These are phyloP conservation scores for Macrotus californicus DNA, from an alignment of 2,113 vertebrate species.

Conservation along the genomic window DNA sequence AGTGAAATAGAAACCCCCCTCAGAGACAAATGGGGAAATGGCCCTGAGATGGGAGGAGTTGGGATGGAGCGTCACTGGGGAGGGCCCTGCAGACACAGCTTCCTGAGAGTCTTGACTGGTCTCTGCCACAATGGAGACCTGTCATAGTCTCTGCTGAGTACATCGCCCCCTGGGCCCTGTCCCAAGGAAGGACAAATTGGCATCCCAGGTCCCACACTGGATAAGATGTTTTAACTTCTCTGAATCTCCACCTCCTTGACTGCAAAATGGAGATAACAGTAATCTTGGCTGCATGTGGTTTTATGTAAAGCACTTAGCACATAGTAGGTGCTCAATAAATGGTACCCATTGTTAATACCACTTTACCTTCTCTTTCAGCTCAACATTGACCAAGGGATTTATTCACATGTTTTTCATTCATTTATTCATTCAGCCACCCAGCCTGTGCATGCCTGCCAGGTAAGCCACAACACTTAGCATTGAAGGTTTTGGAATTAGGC, in stretches of 20 bases:
- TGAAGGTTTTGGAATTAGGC: neutral
- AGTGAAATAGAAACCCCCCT: conserved; percentile 51
- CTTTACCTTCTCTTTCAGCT: neutral
- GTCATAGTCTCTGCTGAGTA: neutral
- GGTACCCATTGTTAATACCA: neutral
- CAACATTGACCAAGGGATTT: neutral
- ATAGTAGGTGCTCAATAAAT: neutral
- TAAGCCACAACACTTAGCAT: neutral
- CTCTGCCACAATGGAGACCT: neutral
- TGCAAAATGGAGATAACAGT: neutral
- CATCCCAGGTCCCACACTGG: neutral
- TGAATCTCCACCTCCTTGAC: neutral
- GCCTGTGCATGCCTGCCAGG: neutral
- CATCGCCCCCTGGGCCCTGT: neutral
- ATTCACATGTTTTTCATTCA: neutral
- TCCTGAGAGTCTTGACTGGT: neutral
- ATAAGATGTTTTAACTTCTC: neutral
- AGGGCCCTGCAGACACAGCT: neutral
- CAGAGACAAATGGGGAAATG: conserved; percentile 57
- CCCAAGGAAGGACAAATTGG: neutral
- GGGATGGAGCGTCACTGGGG: neutral
- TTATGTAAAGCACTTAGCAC: neutral
- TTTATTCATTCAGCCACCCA: neutral
- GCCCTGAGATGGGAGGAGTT: neutral
- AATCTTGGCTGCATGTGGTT: neutral